Evolutionary conservation across 2,113 vertebrate genomes (phyloP).

Genomic region (Sphyrna mokarran): DNA sequence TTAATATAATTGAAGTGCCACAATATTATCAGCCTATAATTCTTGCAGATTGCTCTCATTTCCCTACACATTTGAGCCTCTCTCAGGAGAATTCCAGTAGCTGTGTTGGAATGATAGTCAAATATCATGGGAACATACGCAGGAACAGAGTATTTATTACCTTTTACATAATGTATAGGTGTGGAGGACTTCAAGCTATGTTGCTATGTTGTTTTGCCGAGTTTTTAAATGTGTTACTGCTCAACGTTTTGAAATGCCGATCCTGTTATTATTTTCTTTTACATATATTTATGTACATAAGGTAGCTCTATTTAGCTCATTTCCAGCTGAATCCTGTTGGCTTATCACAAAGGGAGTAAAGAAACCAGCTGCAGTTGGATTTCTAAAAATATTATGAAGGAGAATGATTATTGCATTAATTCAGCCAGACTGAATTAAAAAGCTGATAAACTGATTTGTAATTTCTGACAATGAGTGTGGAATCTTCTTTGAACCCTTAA

Average conservation of each 20-base stretch:
- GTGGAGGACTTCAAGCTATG: background rate
- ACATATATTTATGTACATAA: background rate
- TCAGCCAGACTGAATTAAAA: background rate
- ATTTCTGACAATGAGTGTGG: background rate
- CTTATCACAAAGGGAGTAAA: background rate
- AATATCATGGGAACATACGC: background rate
- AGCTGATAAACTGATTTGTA: background rate
- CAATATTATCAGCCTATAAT: background rate
- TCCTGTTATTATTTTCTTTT: conserved; percentile 6
- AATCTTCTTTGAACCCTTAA: background rate
- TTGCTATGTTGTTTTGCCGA: background rate
- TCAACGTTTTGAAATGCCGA: conserved; percentile 21
- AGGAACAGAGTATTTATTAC: background rate
- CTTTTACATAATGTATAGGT: background rate
- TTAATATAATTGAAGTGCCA: background rate
- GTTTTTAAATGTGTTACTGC: conserved; percentile 13
- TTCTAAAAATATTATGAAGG: background rate
- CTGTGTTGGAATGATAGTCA: background rate
- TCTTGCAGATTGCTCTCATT: background rate
- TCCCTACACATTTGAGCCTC: background rate
- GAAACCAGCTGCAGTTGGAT: conserved; percentile 5
- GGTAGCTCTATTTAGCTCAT: background rate
- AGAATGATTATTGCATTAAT: background rate
- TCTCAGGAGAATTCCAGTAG: background rate
- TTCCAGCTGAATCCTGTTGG: background rate